Percentiles rank a stretch among this genome's conserved stretches.
Evolutionary conservation across 2,113 vertebrate genomes (phyloP).

Genomic region (Limnothrissa miodon): DNA sequence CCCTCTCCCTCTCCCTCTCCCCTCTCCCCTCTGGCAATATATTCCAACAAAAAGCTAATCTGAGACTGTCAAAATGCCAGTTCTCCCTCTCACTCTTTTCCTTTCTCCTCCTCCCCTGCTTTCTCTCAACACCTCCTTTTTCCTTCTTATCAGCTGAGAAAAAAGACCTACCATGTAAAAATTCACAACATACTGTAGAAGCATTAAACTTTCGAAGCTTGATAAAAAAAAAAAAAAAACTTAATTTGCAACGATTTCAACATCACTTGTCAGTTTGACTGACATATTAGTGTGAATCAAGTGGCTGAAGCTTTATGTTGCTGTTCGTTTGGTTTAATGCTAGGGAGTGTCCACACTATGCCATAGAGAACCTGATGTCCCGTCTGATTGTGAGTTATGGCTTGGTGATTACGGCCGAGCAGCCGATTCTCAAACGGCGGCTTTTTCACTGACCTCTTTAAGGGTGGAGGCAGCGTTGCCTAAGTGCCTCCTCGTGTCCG

Average conservation of each 20-base stretch:
- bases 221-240: neutral
- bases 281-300: neutral
- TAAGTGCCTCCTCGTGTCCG: constrained; percentile 37
- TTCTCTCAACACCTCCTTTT: constrained; percentile 16
- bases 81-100: constrained; percentile 19
- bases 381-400: neutral
- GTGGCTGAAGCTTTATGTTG: neutral
- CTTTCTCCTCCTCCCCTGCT: neutral
- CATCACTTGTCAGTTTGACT: neutral
- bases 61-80: constrained; percentile 52
- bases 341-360: neutral
- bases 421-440: constrained; percentile 36
- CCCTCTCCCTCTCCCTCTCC: constrained; percentile 14
- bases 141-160: neutral
- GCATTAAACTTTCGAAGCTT: too few species aligned
- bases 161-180: neutral
- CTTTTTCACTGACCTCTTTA: constrained; percentile 42
- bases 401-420: neutral
- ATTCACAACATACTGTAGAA: neutral
- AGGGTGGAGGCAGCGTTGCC: constrained; percentile 24
- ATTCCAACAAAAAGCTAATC: constrained; percentile 57
- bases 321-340: neutral
- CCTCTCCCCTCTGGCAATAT: constrained; percentile 52
- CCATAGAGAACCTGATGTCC: neutral
- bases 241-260: neutral